A percentile compares a stretch with the other conserved stretches of the same genome.
phyloP scores from a whole-genome alignment of 2,888 invertebrate species.

The Eugnorisma glareosa region DNA sequence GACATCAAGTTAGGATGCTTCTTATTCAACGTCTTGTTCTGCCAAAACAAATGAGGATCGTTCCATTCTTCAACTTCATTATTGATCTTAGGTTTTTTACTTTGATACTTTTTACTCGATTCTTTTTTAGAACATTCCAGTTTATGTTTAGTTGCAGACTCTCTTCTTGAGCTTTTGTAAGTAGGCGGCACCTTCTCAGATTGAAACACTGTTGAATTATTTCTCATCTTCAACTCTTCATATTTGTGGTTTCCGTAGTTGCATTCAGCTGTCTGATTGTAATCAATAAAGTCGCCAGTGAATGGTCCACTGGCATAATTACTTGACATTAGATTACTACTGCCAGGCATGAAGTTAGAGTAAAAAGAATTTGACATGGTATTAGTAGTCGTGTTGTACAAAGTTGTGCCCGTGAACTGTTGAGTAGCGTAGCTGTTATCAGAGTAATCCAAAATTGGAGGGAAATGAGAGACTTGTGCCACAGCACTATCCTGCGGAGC shows the following conservation, averaged over 20 bases:
- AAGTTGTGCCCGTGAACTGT: conserved; percentile 85
- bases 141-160: conserved; percentile 86
- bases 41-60: conserved; percentile 85
- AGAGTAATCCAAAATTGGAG: conserved; percentile 85
- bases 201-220: conserved; percentile 78
- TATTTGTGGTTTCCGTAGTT: conserved; percentile 87
- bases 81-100: conserved; percentile 82
- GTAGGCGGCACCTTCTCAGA: conserved; percentile 81
- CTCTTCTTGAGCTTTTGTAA: conserved; percentile 83
- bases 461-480: conserved; percentile 88
- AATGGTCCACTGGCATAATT: conserved; percentile 85
- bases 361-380: conserved; percentile 88
- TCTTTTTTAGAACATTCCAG: conserved; percentile 88
- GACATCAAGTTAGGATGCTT: conserved; percentile 82
- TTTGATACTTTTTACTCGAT: conserved; percentile 85
- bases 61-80: conserved; percentile 86
- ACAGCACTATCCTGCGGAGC: conserved; percentile 82
- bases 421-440: conserved; percentile 85
- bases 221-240: conserved; percentile 86
- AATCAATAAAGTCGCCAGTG: conserved; percentile 85
- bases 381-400: conserved; percentile 86
- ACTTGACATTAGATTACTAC: conserved; percentile 84
- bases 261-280: conserved; percentile 85
- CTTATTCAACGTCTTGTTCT: conserved; percentile 82
- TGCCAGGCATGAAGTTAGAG: conserved; percentile 86